Conservation (phyloP, 1,140 invertebrate species). For the Aphis craccivora region DNA sequence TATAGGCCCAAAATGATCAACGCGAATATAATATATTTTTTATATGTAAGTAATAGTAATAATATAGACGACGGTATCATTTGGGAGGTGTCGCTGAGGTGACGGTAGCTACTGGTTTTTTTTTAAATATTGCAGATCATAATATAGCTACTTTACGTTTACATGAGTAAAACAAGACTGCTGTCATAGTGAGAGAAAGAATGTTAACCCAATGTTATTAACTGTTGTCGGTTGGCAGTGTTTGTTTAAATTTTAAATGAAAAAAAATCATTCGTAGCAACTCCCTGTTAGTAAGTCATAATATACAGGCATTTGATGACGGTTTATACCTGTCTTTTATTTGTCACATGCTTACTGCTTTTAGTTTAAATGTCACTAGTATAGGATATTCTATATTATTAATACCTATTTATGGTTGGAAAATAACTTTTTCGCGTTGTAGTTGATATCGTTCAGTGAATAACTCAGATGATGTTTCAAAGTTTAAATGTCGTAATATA, state of each 20-base stretch:
- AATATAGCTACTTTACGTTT: not conserved
- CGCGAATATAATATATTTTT: not conserved
- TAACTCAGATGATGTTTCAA: not conserved
- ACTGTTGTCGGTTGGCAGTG: not conserved
- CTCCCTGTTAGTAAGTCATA: not conserved
- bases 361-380: not conserved
- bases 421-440: not conserved
- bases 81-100: not conserved
- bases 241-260: not conserved
- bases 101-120: not conserved
- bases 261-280: not conserved
- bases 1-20: conserved; percentile 28
- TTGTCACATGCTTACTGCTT: not conserved
- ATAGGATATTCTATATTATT: not conserved
- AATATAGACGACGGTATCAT: not conserved
- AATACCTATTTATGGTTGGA: not conserved
- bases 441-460: not conserved
- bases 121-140: not conserved
- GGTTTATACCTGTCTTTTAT: not conserved
- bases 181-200: not conserved
- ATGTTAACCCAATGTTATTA: not conserved
- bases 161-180: not conserved
- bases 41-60: not conserved
- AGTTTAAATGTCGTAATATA: not conserved
- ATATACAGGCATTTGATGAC: not conserved